Base-by-base conservation (phyloP, 2,797 vertebrate species). In the Novumbra hubbsi region DNA sequence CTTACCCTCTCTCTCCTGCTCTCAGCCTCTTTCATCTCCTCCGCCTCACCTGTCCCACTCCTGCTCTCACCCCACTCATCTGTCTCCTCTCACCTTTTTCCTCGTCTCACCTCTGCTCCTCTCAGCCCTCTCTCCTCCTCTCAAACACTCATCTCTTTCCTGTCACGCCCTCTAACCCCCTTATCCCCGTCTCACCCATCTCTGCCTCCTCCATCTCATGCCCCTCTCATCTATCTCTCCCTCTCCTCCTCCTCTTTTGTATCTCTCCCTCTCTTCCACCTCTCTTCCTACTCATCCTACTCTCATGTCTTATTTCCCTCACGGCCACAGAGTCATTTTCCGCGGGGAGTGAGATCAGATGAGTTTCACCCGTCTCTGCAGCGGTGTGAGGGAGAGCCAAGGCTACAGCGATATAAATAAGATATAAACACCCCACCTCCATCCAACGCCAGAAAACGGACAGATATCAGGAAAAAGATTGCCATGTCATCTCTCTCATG, bases 321-420 rank as follows among this genome's bases (percentile, higher is more conserved):
- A 24, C 15, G 41, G 49, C 65, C 50, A 38, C 24, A 76, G 49
- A 76, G 69, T 76, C 21, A 67, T 68, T 78, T 77, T 70, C 57
- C 5, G 71, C 0, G 69, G 68, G 32, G 77, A 34, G 1, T 63
- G 24, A 74, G 67, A 38, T 72, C 34, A 49, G 69, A 72, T 28
- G 69, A 67, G 28, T 50, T 69, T 49, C 50, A 28, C 32, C 67
- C 6, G 50, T 67, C 1, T 6, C 28, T 84, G 66, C 19, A 57
- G 55, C 9, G 55, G 62, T 45, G 41, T 11, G 41, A 28, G 62
- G 71, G 64, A 15, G 30, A 71, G 38, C 24, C 63, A 28, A 74
- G 14, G 57, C 28, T 48, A 32, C 32, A 67, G 74, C 77, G 70
- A 32, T 73, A 76, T 62, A 14, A 70, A 69, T 28, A 49, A 70